Base-by-base conservation (phyloP, 2,113 vertebrate genomes). In the Sinocyclocheilus rhinocerous region DNA sequence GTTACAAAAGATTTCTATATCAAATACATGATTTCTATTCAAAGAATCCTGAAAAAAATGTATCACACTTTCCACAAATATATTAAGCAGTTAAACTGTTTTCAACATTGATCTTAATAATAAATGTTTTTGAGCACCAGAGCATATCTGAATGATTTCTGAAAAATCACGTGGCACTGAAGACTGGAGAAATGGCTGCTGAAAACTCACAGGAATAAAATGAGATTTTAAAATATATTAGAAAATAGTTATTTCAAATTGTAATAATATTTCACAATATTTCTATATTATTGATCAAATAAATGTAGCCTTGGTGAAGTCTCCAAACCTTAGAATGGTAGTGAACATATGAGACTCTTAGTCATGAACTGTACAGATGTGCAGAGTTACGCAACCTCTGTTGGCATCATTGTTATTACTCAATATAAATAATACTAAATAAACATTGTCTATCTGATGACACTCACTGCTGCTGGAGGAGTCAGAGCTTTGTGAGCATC, bases 391-490 rank as follows among this genome's bases (percentile, higher is more conserved):
- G 2, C 16, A 16, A 33, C 2, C 16, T 7, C 26, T 67, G 65
- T 2, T 26, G 12, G 13, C 26, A 29, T 33, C 65, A 69, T 70
- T 69, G 18, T 29, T 67, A 29, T 36, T 70, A 42, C 13, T 57
- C 4, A 7, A 78, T 10, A 33, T n/a, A 59, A 59, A 48, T 48
- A 12, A 48, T 20, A 29, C 18, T 78, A 11, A 77, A 33, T 20
- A 18, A 78, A 78, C 63, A 29, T 2, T n/a, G 15, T 29, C 9
- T 52, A 20, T 57, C 26, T 90, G 91, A 63, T 36, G 57, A 65
- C n/a, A 97, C 98, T 94, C 94, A 99, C 98, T 93, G 92, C 96
- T 98, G 94, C 97, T 96, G 20, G 97, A 98, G 85, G 97, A 98
- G 94, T 99, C 97, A 2, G 97, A 98, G 91, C 97, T 98, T 90